Conservation (phyloP, 2,113 vertebrate genomes). For the Otis tarda region DNA sequence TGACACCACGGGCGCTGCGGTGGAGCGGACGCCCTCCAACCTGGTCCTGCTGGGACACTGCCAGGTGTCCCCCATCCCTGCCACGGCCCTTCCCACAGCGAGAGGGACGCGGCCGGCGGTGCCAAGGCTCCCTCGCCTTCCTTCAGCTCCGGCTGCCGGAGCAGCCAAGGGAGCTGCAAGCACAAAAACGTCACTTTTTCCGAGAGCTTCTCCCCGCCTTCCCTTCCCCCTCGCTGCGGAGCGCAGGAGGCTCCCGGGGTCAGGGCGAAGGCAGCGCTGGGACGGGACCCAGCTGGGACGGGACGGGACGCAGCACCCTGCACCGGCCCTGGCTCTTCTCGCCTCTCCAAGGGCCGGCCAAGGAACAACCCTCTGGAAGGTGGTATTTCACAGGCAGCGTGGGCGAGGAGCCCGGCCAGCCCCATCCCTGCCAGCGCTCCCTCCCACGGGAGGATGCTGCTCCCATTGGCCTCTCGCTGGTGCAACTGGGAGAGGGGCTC, state of each 20-base stretch:
- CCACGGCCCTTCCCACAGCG: fast-evolving
- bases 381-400: fast-evolving
- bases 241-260: not conserved
- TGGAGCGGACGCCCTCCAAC: not conserved
- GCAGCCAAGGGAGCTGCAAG: slow-evolving; percentile 26
- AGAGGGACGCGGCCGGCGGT: fast-evolving
- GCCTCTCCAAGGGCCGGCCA: fast-evolving
- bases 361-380: not conserved
- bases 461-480: not conserved
- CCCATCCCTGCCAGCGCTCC: not conserved
- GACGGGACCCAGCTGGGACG: fast-evolving
- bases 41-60: not conserved
- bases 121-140: not conserved
- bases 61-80: fast-evolving
- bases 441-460: not conserved
- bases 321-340: fast-evolving
- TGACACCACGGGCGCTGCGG: too few relatives aligned
- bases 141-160: fast-evolving
- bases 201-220: not conserved
- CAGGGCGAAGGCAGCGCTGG: not conserved
- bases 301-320: not conserved
- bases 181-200: slow-evolving; percentile 52
- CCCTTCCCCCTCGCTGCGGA: not conserved
- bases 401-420: too few relatives aligned
- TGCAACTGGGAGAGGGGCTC: not conserved